A percentile compares a stretch with the other conserved stretches of the same genome.
These are phyloP conservation scores for Dendrocincla tyrannina DNA, from an alignment of 2,797 vertebrate species.

Conservation along the genomic window DNA sequence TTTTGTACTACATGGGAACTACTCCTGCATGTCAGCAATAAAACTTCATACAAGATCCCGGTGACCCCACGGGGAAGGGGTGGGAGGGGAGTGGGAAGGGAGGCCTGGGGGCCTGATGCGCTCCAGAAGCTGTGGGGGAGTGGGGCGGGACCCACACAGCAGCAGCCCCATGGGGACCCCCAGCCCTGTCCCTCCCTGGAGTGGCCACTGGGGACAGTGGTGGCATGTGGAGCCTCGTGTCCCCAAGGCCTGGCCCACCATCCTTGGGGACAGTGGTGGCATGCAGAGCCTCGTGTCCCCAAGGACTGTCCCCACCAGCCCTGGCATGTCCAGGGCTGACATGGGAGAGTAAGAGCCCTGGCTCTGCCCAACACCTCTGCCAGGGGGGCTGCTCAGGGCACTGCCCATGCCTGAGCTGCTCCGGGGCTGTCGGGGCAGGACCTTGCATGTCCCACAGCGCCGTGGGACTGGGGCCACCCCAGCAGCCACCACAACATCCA, in stretches of 20 bases:
- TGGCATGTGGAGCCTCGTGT: accelerated
- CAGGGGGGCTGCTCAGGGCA: background rate
- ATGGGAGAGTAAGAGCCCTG: background rate
- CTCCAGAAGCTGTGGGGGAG: accelerated
- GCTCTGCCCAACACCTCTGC: background rate
- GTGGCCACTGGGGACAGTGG: accelerated
- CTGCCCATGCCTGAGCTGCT: background rate
- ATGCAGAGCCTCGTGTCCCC: accelerated
- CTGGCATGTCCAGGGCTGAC: background rate
- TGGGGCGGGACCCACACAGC: background rate
- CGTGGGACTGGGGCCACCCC: background rate
- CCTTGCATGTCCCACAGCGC: accelerated
- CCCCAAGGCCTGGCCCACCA: no score
- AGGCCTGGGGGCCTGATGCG: background rate
- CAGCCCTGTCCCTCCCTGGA: background rate
- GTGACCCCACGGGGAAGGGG: background rate
- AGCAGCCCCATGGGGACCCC: accelerated
- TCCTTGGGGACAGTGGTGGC: background rate
- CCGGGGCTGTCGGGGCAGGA: background rate
- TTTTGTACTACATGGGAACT: conserved; percentile 97
- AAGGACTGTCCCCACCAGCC: background rate
- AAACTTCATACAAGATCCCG: conserved; percentile 81
- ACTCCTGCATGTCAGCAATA: conserved; percentile 99
- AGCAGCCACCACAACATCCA: no score
- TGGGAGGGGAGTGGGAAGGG: background rate